phyloP scores from a whole-genome alignment of 2,888 invertebrate species.

The Sympetrum striolatum region DNA sequence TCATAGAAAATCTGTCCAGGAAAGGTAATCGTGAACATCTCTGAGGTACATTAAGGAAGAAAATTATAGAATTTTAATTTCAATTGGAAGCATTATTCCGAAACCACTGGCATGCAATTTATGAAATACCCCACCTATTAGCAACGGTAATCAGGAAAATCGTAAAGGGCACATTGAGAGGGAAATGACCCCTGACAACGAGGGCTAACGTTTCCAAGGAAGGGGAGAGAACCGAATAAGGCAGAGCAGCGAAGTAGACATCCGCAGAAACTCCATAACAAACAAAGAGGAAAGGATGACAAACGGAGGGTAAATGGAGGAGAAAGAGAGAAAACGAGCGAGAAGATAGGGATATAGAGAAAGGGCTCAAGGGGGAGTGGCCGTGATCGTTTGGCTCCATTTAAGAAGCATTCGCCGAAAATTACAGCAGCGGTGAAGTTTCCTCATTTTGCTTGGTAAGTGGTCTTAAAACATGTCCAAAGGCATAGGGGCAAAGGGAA shows the following conservation, averaged over 20 bases:
- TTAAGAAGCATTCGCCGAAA: conserved; percentile 4
- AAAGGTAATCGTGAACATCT: too few species aligned
- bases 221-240: neutral
- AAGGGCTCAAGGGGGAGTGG: neutral
- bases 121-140: too few species aligned
- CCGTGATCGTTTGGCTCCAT: neutral
- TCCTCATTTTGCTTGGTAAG: conserved; percentile 9
- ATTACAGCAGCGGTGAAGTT: neutral
- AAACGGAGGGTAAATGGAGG: neutral
- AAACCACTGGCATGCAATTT: too few species aligned
- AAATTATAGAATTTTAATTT: too few species aligned
- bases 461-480: conserved; percentile 20
- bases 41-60: too few species aligned
- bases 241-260: neutral
- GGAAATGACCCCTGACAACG: neutral
- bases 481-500: neutral
- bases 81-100: too few species aligned
- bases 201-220: neutral
- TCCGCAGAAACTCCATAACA: neutral
- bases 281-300: neutral
- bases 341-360: neutral
- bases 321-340: neutral
- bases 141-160: neutral
- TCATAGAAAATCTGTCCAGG: too few species aligned
- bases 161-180: neutral